Evolutionary conservation across 2,113 vertebrate genomes (phyloP), one percentile per base, ranked within the genome.

Genomic region (Dicrurus megarhynchus): DNA sequence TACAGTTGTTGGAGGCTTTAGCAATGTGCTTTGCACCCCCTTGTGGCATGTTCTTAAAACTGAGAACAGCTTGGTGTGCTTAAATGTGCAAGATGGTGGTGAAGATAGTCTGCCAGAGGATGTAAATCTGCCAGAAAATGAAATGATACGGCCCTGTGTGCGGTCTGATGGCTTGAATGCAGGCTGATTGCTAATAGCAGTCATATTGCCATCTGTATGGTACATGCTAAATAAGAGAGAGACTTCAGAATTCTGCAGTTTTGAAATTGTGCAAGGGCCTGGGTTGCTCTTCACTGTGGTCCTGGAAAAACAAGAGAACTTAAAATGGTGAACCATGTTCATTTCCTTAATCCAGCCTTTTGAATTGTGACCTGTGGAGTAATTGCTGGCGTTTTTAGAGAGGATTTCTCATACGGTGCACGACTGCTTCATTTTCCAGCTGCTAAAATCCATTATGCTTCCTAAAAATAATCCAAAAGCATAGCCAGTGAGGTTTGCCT

Each of bases 391-490:
- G 19, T 74, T 80, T 78, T 52, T 79, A 50, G 63, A 81, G 71
- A 84, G 60, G 47, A 33, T 63, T 83, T 87, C 74, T 90, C 55
- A 44, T n/a, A 7, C 1, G 4, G 28, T 74, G 63, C 49, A 11
- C 49, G 44, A 68, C 88, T 56, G 47, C 61, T 67, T 87, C n/a
- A 32, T 87, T 89, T 93, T 77, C 56, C 83, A 90, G 60, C 80
- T 96, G 69, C 73, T 84, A 28, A 95, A 89, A 92, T 96, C 59
- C 61, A 42, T 95, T 93, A 68, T 33, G 57, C 79, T 73, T 56
- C 56, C 94, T 95, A 82, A 95, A 89, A 85, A 95, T 90, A 89
- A 82, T 52, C 10, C 53, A 37, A 37, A 92, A 78, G 55, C 71
- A 13, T 42, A 80, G 33, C 39, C 33, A 56, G 42, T 52, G 52